Percentiles rank a stretch among this genome's conserved stretches.
Evolutionary conservation across 2,797 vertebrate species (phyloP).

Genomic region (Cossypha heuglini): DNA sequence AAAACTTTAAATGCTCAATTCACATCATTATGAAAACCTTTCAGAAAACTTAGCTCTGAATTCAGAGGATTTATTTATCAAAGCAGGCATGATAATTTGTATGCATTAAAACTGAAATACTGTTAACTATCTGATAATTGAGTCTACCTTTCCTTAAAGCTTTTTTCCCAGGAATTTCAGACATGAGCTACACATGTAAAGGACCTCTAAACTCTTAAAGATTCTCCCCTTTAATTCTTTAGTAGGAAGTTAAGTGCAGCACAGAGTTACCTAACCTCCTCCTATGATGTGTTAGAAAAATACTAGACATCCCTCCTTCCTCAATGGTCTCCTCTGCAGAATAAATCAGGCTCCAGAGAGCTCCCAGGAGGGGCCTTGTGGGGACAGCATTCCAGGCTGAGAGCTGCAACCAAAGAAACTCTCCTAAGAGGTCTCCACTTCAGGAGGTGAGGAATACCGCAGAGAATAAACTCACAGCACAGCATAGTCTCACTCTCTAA

Average conservation of each 20-base stretch:
- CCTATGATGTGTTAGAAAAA: conserved; percentile 47
- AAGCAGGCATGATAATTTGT: conserved; percentile 63
- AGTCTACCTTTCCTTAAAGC: conserved; percentile 29
- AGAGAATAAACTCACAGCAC: not conserved
- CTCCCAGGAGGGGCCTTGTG: not conserved
- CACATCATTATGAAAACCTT: conserved; percentile 75
- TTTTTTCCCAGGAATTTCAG: not conserved
- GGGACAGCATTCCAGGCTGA: conserved; percentile 31
- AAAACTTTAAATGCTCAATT: conserved; percentile 46
- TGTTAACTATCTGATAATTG: not conserved
- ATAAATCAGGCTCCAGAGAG: conserved; percentile 59
- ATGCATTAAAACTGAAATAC: not conserved
- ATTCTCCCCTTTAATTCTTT: not conserved
- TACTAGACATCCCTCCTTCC: conserved; percentile 4
- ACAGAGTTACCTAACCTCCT: not conserved
- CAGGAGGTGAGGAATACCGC: not conserved
- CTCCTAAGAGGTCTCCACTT: not conserved
- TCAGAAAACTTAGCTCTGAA: conserved; percentile 74
- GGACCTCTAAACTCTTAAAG: not conserved
- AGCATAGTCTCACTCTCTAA: not conserved
- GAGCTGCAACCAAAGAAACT: not conserved
- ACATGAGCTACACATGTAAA: not conserved
- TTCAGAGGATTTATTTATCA: conserved; percentile 77
- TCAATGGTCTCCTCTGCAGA: conserved; percentile 58
- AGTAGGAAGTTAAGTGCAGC: conserved; percentile 60